Evolutionary conservation across 1,140 invertebrate species (phyloP).

Genomic region (Rhagoletis zephyria): DNA sequence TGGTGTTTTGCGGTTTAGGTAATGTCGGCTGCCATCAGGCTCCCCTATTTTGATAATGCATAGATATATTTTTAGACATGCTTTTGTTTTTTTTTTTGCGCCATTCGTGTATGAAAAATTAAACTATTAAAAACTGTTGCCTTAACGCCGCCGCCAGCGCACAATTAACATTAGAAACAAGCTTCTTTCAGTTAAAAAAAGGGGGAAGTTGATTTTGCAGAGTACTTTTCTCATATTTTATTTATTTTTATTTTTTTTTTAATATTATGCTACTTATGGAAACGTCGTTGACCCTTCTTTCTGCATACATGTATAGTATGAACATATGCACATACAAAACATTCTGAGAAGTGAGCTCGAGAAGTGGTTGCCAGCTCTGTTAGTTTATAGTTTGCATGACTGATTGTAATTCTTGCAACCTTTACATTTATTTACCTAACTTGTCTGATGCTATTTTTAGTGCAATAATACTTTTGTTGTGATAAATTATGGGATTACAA

Average conservation of each 20-base stretch:
- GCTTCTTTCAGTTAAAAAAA: background rate
- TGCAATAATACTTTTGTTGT: background rate
- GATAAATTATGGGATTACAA: background rate
- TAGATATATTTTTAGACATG: slow-evolving; percentile 31
- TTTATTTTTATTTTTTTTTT: background rate
- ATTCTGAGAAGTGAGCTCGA: background rate
- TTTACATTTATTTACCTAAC: background rate
- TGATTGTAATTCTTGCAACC: background rate
- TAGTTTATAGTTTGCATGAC: background rate
- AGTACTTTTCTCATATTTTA: slow-evolving; percentile 5
- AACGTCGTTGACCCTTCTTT: slow-evolving; percentile 31
- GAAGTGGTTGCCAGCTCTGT: background rate
- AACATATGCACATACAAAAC: background rate
- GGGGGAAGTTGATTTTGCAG: slow-evolving; percentile 33
- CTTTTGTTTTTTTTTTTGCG: background rate
- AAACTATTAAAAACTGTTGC: slow-evolving; percentile 32
- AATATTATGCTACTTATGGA: background rate
- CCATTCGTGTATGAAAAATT: slow-evolving; percentile 22
- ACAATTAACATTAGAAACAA: slow-evolving; percentile 28
- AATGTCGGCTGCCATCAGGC: background rate
- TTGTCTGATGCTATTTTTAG: background rate
- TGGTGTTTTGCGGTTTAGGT: slow-evolving; percentile 2
- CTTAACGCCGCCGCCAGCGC: background rate
- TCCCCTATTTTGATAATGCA: slow-evolving; percentile 11
- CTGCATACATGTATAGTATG: no score